phyloP scores from a whole-genome alignment of 1,140 invertebrate species.

The Hyles vespertilio region DNA sequence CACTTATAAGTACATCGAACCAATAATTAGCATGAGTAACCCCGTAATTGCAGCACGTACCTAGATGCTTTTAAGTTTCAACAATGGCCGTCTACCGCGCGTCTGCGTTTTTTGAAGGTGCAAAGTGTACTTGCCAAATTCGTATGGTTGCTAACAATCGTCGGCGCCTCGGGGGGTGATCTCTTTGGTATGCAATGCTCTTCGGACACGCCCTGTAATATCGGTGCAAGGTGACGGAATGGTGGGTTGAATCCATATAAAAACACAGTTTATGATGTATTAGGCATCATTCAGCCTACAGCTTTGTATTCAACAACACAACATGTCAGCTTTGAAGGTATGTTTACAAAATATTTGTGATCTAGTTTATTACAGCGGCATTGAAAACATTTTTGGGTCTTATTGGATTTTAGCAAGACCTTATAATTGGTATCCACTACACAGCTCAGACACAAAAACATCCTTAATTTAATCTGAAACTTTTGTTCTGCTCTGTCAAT shows the following conservation, averaged over 20 bases:
- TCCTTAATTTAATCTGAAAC: no score
- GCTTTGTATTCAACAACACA: conserved; percentile 11
- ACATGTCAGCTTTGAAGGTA: conserved; percentile 25
- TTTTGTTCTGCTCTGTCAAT: no score
- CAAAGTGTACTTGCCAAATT: conserved; percentile 17
- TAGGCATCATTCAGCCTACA: conserved; percentile 25
- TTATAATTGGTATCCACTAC: background rate
- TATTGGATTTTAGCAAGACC: background rate
- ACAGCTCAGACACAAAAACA: no score
- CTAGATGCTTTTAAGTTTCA: no score
- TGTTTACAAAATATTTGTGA: background rate
- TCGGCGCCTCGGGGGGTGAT: conserved; percentile 24
- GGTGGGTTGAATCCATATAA: conserved; percentile 28
- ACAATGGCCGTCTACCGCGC: no score
- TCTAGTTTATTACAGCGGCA: no score
- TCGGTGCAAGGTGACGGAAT: conserved; percentile 24
- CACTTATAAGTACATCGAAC: no score
- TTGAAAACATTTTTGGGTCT: no score
- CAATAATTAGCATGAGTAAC: no score
- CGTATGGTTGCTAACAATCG: conserved; percentile 16
- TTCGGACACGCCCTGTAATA: conserved; percentile 23
- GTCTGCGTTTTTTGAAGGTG: background rate
- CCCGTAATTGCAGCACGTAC: no score
- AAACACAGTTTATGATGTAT: conserved; percentile 20
- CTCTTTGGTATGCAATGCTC: conserved; percentile 23